Conservation (phyloP, 2,113 vertebrate genomes). For the Tyrannus savana region DNA sequence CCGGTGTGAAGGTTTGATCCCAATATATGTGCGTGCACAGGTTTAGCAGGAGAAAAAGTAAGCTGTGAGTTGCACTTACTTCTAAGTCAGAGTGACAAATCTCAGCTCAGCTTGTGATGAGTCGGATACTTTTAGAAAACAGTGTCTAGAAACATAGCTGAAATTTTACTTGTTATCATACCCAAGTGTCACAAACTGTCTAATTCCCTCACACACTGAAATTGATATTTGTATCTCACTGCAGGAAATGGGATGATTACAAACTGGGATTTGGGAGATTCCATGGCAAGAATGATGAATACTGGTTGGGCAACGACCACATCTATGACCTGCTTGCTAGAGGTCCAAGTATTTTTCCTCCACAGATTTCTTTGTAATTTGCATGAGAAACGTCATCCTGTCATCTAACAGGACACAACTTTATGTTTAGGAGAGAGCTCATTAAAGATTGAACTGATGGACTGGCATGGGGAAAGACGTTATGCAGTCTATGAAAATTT, state of each 20-base stretch:
- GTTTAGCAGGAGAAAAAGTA: background rate
- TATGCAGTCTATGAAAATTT: constrained; percentile 86
- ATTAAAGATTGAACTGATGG: constrained; percentile 87
- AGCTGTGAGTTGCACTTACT: background rate
- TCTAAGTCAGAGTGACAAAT: background rate
- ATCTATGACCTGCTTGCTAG: constrained; percentile 79
- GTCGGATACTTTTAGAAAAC: background rate
- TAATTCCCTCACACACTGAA: background rate
- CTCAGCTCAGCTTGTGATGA: background rate
- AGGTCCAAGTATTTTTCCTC: constrained; percentile 67
- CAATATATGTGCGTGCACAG: background rate
- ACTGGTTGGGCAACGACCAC: constrained; percentile 90
- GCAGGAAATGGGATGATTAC: constrained; percentile 90
- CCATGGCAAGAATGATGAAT: constrained; percentile 86
- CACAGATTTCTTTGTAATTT: background rate
- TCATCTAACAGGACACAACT: background rate
- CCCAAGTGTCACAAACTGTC: background rate
- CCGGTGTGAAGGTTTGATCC: background rate
- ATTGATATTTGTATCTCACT: background rate
- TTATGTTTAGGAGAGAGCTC: constrained; percentile 77
- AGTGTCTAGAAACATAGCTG: background rate
- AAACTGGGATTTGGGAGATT: constrained; percentile 88
- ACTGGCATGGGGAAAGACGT: constrained; percentile 84
- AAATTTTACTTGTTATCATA: background rate
- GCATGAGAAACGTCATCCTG: no score